A percentile compares a stretch with the other conserved stretches of the same genome.
Conservation (phyloP, 2,113 vertebrate species). For the Festucalex cinctus region DNA sequence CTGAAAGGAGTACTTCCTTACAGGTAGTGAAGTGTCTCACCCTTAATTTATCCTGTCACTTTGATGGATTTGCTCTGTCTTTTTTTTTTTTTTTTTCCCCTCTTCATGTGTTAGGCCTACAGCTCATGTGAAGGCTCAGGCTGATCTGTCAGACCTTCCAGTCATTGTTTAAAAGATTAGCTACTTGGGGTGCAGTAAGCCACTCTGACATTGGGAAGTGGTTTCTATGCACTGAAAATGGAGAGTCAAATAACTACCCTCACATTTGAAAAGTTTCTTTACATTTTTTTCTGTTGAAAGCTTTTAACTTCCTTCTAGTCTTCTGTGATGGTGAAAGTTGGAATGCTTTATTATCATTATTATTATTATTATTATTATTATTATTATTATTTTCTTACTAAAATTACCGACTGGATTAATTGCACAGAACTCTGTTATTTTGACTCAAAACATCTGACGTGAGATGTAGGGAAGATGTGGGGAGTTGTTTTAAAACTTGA, state of each 20-base stretch:
- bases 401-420: no score
- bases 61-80: constrained; percentile 61
- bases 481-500: no score
- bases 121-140: constrained; percentile 12
- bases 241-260: background rate
- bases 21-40: constrained; percentile 58
- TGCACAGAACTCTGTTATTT: no score
- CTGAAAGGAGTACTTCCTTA: constrained; percentile 60
- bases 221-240: background rate
- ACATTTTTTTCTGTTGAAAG: no score
- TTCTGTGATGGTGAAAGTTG: no score
- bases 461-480: no score
- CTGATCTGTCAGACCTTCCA: constrained; percentile 61
- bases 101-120: constrained; percentile 16
- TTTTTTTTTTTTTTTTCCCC: background rate
- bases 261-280: background rate
- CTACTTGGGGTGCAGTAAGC: constrained; percentile 24
- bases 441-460: no score
- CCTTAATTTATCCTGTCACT: constrained; percentile 57
- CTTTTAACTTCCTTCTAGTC: no score
- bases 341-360: no score
- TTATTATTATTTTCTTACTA: no score
- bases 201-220: constrained; percentile 11
- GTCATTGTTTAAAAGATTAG: constrained; percentile 62
- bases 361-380: no score